Base-by-base conservation (phyloP, 2,113 vertebrate genomes). In the Indicator indicator region DNA sequence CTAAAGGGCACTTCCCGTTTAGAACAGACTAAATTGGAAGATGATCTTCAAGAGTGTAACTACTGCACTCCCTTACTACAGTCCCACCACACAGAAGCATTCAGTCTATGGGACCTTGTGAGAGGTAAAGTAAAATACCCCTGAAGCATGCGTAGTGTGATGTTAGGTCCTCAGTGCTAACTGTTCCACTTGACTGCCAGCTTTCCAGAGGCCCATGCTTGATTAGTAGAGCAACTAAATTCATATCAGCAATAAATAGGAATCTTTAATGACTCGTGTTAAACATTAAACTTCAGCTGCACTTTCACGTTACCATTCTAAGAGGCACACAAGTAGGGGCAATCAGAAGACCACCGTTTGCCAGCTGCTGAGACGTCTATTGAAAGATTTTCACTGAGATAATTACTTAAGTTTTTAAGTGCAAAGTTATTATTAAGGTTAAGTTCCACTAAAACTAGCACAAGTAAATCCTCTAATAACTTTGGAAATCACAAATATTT, bases 91-190 rank as follows among this genome's bases (percentile, higher is more conserved):
- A 33, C 28, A 16, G 5, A 62, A 46, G 24, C 32, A 73, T 63
- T 77, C 42, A 16, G 48, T 26, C 14, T 28, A 21, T 2, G 0
- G 32, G 20, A 80, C 15, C 18, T 42, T n/a, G 16, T 20, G 23
- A 36, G 16, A 76, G 6, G 24, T 1, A 23, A 52, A 40, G 26
- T 24, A 46, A 84, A 79, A 88, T 12, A 75, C 23, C 16, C 12
- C 28, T 28, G 6, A 56, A 62, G 32, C 4, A 40, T 5, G 4
- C 6, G 21, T 4, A 54, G 8, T 9, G 9, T 23, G 13, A 0
- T 2, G 9, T 36, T 68, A 92, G 23, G 26, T 72, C 68, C 55
- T 40, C 46, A 68, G 63, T 3, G n/a, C 9, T 60, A 70, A 32
- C 44, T 21, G 16, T 28, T 60, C 24, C n/a, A 8, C 42, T 36